These are phyloP conservation scores for Nycticorax nycticorax DNA, from an alignment of 2,113 vertebrate genomes.

Conservation along the genomic window DNA sequence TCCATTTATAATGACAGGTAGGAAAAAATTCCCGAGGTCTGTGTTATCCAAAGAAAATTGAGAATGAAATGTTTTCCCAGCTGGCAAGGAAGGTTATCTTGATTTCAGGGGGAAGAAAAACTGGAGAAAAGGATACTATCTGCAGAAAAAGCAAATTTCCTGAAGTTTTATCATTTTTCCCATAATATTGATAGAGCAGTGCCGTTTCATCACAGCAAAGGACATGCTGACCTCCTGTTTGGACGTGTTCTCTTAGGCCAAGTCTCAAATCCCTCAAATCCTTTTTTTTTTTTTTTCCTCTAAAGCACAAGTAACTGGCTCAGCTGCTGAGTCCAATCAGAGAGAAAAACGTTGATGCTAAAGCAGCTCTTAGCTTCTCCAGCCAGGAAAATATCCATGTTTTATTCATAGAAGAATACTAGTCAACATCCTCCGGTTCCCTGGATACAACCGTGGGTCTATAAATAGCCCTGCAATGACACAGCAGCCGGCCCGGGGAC, in stretches of 20 bases:
- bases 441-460: constrained; percentile 64
- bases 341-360: not conserved
- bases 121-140: not conserved
- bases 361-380: constrained; percentile 31
- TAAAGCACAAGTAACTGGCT: not conserved
- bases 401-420: constrained; percentile 59
- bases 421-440: constrained; percentile 76
- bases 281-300: not conserved
- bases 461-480: constrained; percentile 73
- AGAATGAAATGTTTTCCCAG: not conserved
- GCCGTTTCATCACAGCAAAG: not conserved
- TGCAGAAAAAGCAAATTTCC: not conserved
- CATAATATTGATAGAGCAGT: not conserved
- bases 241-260: not conserved
- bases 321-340: not conserved
- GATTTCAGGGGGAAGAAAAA: not conserved
- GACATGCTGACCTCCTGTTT: not conserved
- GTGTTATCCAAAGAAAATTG: not conserved
- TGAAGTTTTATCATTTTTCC: not conserved
- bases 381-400: constrained; percentile 69
- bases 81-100: too few relatives aligned
- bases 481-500: constrained; percentile 68
- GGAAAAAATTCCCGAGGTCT: not conserved
- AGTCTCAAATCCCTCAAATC: not conserved
- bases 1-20: not conserved